Percentiles rank a stretch among this genome's conserved stretches.
phyloP scores from a whole-genome alignment of 2,113 vertebrate species.

The Seriola quinqueradiata region DNA sequence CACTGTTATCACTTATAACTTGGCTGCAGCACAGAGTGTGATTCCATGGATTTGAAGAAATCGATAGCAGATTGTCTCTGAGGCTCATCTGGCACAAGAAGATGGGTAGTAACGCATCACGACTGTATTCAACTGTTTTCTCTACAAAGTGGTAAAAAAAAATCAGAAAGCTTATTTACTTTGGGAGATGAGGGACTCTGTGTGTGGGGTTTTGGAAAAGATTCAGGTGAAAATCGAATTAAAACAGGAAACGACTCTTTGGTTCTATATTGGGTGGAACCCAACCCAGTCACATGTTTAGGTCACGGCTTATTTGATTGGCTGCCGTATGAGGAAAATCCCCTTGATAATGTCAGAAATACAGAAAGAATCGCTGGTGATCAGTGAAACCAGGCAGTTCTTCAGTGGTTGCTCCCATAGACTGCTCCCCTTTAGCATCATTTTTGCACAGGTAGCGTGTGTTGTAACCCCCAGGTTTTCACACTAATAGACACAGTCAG shows the following conservation, averaged over 20 bases:
- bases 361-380: neutral
- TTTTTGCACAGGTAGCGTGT: conserved; percentile 25
- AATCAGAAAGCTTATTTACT: conserved; percentile 87
- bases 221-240: conserved; percentile 83
- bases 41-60: conserved; percentile 90
- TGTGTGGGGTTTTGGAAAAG: conserved; percentile 85
- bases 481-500: conserved; percentile 70
- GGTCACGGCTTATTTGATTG: conserved; percentile 74
- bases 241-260: conserved; percentile 81
- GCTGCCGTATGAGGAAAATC: conserved; percentile 24
- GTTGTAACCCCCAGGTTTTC: conserved; percentile 35
- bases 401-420: neutral
- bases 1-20: conserved; percentile 94
- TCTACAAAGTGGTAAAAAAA: conserved; percentile 87
- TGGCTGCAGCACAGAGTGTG: conserved; percentile 87
- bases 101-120: conserved; percentile 87
- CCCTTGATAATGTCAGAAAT: conserved; percentile 12
- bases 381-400: conserved; percentile 25
- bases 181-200: conserved; percentile 87
- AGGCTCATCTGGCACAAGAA: conserved; percentile 85
- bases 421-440: neutral
- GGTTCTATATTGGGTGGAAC: conserved; percentile 76
- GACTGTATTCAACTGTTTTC: conserved; percentile 84
- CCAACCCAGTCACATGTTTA: conserved; percentile 79
- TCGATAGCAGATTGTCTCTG: conserved; percentile 91